Evolutionary conservation across 2,113 vertebrate genomes (phyloP).

Genomic region (Columbina picui): DNA sequence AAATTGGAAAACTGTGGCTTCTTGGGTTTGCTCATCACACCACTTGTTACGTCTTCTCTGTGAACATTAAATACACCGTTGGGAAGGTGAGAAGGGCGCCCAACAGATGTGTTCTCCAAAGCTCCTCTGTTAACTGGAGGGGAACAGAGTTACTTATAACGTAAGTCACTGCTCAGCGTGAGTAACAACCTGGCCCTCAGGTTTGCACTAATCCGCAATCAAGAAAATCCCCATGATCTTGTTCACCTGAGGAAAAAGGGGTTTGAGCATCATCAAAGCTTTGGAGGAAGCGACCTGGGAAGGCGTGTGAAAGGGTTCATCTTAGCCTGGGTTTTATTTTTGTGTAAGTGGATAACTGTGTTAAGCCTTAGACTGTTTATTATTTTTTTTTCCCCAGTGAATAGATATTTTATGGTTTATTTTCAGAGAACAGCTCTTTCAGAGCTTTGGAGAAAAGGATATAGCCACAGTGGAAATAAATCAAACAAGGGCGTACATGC

Average conservation of each 20-base stretch:
- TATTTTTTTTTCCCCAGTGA: neutral
- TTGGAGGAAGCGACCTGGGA: neutral
- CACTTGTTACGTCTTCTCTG: fast-evolving
- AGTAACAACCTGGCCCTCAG: neutral
- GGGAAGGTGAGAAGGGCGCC: neutral
- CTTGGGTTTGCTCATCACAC: neutral
- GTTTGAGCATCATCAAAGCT: neutral
- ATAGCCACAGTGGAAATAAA: neutral
- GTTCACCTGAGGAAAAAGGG: neutral
- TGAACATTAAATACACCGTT: fast-evolving
- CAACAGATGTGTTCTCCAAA: neutral
- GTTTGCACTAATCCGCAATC: neutral
- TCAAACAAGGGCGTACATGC: fast-evolving
- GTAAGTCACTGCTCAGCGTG: neutral
- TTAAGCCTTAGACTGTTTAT: neutral
- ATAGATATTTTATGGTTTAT: neutral
- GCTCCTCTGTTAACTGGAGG: fast-evolving
- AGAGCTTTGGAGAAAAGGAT: neutral
- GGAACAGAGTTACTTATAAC: fast-evolving
- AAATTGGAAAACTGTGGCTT: neutral
- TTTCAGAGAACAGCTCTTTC: neutral
- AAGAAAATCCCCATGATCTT: neutral
- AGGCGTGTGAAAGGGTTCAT: neutral
- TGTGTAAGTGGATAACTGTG: neutral
- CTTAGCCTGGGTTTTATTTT: neutral